Conservation (phyloP, 1,140 invertebrate genomes). For the Rhizoglyphus robini region DNA sequence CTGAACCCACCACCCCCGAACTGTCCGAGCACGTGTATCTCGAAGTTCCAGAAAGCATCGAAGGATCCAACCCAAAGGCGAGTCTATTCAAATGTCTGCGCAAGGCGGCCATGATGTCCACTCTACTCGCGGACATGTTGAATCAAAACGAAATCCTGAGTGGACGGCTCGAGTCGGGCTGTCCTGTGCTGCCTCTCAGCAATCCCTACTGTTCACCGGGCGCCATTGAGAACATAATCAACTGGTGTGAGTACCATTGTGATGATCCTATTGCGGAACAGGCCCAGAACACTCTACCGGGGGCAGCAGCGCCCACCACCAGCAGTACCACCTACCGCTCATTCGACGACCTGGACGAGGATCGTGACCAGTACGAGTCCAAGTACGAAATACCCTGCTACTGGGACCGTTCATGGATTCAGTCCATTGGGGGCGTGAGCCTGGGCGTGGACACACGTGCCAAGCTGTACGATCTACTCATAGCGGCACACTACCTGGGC, state of each 20-base stretch:
- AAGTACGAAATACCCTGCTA: not conserved
- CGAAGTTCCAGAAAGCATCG: not conserved
- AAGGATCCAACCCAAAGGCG: not conserved
- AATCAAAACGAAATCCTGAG: not conserved
- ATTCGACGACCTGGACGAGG: not conserved
- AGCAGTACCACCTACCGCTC: not conserved
- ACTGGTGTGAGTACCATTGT: slow-evolving; percentile 16
- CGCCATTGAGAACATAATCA: slow-evolving; percentile 5
- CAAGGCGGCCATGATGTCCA: slow-evolving; percentile 8
- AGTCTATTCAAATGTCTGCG: not conserved
- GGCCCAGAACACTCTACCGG: not conserved
- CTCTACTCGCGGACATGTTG: slow-evolving; percentile 3
- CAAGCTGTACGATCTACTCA: slow-evolving; percentile 7
- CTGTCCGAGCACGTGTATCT: not conserved
- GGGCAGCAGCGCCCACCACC: too few species aligned
- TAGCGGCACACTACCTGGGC: slow-evolving; percentile 6
- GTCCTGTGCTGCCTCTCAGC: not conserved
- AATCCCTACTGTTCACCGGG: not conserved
- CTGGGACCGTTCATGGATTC: not conserved
- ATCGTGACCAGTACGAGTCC: not conserved
- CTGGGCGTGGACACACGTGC: too few species aligned
- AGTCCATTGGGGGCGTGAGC: not conserved
- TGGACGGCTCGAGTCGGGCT: not conserved
- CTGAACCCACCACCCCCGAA: not conserved
- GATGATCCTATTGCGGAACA: slow-evolving; percentile 12